A percentile compares a stretch with the other conserved stretches of the same genome.
Conservation (phyloP, 64 coral and sea anemone genomes). For the Montipora capricornis region DNA sequence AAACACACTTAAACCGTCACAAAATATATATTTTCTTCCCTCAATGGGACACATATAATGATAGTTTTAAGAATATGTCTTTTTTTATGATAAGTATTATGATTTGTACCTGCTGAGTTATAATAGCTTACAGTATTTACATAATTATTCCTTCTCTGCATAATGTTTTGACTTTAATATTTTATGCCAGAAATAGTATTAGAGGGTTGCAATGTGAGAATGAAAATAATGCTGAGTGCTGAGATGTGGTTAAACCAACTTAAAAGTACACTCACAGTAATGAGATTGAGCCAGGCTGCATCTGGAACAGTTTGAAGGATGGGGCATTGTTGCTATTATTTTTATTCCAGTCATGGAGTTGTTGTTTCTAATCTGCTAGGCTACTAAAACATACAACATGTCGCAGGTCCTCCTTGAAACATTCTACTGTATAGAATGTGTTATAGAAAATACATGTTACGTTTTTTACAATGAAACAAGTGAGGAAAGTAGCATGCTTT, state of each 20-base stretch:
- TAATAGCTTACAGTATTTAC: no score
- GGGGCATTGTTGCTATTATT: neutral
- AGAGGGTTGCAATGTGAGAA: no score
- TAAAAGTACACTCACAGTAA: no score
- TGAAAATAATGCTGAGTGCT: no score
- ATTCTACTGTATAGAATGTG: conserved; percentile 51
- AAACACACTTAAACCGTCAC: neutral
- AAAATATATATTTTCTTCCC: neutral
- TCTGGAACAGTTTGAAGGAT: no score
- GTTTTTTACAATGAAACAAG: conserved; percentile 33
- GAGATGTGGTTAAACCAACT: no score
- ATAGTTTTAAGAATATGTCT: no score
- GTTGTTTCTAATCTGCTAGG: neutral
- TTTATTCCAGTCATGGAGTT: neutral
- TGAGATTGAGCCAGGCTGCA: no score
- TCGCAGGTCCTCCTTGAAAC: conserved; percentile 46
- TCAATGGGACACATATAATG: no score
- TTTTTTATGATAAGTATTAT: no score
- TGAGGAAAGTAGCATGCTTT: conserved; percentile 58
- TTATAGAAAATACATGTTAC: conserved; percentile 22
- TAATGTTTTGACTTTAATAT: neutral
- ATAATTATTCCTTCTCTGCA: neutral
- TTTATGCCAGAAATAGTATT: neutral
- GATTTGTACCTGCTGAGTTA: no score
- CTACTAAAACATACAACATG: conserved; percentile 10